Evolutionary conservation across 2,113 vertebrate species (phyloP).

Genomic region (Megalops atlanticus): DNA sequence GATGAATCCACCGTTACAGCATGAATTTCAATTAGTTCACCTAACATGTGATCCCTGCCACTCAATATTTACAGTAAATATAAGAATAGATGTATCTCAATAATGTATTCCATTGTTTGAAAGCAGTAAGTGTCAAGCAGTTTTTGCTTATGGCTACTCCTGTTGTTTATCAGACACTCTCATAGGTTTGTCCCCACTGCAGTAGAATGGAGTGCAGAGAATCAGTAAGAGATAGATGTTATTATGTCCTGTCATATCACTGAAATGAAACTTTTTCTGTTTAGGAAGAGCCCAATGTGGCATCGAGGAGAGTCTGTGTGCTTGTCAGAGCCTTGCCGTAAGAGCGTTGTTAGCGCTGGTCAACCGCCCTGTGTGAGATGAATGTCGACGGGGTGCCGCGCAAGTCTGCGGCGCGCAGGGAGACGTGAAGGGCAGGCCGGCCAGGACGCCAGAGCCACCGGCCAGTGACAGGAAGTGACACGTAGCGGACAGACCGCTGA

Average conservation of each 20-base stretch:
- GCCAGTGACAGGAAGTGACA: slow-evolving; percentile 47
- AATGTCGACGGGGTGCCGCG: not conserved
- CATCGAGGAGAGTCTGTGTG: not conserved
- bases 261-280: not conserved
- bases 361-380: not conserved
- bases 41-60: too few species aligned
- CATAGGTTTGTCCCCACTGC: not conserved
- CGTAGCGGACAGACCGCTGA: slow-evolving; percentile 41
- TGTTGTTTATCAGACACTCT: too few species aligned
- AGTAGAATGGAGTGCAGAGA: not conserved
- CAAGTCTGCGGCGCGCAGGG: not conserved
- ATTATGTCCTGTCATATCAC: not conserved
- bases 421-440: slow-evolving; percentile 2
- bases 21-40: too few species aligned
- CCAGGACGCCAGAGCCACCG: slow-evolving; percentile 29
- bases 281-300: not conserved
- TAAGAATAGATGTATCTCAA: too few species aligned
- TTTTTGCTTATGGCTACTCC: too few species aligned
- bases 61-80: too few species aligned
- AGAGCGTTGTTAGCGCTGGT: not conserved
- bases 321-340: not conserved
- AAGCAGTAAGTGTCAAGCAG: too few species aligned
- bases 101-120: too few species aligned
- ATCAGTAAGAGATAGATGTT: not conserved
- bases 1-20: too few species aligned